These are phyloP conservation scores for Anolis apletophallus DNA, from an alignment of 2,797 vertebrate species.

Conservation along the genomic window DNA sequence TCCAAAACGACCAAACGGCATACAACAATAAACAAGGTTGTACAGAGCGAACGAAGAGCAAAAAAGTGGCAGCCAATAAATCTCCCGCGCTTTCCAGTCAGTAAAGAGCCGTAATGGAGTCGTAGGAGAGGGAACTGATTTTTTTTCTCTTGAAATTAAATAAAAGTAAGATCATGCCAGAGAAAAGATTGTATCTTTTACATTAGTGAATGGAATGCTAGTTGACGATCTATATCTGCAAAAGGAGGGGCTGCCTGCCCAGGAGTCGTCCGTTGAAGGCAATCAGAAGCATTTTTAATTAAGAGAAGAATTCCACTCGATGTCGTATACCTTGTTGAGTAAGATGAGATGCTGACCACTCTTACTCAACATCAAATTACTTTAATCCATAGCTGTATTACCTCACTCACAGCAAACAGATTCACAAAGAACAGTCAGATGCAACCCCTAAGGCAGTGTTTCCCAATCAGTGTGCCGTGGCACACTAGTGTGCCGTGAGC, in stretches of 20 bases:
- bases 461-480: no score
- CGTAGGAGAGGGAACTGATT: not conserved
- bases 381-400: no score
- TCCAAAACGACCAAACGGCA: no score
- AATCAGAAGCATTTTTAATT: not conserved
- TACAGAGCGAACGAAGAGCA: not conserved
- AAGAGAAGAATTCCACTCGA: slow-evolving; percentile 5
- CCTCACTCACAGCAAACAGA: slow-evolving; percentile 38
- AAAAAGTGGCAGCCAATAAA: not conserved
- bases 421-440: not conserved
- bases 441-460: not conserved
- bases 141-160: not conserved
- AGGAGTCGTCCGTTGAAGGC: not conserved
- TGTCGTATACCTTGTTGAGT: not conserved
- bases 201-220: slow-evolving; percentile 7
- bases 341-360: slow-evolving; percentile 4
- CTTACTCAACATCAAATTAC: slow-evolving; percentile 4
- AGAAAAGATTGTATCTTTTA: slow-evolving; percentile 13
- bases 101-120: not conserved
- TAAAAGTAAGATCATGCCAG: not conserved
- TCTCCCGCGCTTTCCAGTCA: not conserved
- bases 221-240: slow-evolving; percentile 19
- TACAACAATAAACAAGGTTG: not conserved
- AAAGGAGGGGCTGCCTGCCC: not conserved
- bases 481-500: no score